phyloP scores from a whole-genome alignment of 2,113 vertebrate species.

The Suncus etruscus region DNA sequence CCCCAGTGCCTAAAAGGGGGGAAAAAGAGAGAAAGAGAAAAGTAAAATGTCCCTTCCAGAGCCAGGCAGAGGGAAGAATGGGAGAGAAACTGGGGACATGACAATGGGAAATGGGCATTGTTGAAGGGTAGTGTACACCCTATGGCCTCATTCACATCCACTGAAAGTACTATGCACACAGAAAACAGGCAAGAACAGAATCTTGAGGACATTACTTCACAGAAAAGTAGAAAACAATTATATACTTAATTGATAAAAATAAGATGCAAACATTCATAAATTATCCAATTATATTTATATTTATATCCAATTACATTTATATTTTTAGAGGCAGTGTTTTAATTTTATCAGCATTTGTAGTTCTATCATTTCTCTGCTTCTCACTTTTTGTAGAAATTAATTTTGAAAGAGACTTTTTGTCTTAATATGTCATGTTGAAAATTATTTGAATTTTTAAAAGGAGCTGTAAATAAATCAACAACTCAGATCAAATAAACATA shows the following conservation, averaged over 20 bases:
- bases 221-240: background rate
- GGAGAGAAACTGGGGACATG: too few species aligned
- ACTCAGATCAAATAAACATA: conserved; percentile 45
- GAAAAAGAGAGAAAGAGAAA: too few species aligned
- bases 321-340: background rate
- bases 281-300: conserved; percentile 32
- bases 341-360: conserved; percentile 19
- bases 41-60: too few species aligned
- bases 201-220: conserved; percentile 2
- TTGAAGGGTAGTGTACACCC: too few species aligned
- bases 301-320: conserved; percentile 32
- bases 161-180: background rate
- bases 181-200: conserved; percentile 7
- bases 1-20: too few species aligned
- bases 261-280: conserved; percentile 28
- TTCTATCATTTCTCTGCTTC: background rate
- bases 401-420: conserved; percentile 44
- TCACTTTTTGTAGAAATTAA: conserved; percentile 6
- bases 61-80: too few species aligned
- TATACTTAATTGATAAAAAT: background rate
- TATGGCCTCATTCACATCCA: background rate
- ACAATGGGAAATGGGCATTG: too few species aligned
- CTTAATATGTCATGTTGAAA: background rate
- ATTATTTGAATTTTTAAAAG: conserved; percentile 27
- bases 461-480: conserved; percentile 40